phyloP scores from a whole-genome alignment of 2,113 vertebrate species.

The human region GRCh38 chr5:55861001-55861500 shows the following conservation, averaged over 20 bases:
- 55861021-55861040: neutral
- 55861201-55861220: neutral
- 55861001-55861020: neutral
- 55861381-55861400: too few species aligned
- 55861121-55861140: neutral
- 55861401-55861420: too few species aligned
- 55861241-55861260: neutral
- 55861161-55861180: neutral
- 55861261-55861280: neutral
- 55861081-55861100: neutral
- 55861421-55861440: too few species aligned
- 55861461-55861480: too few species aligned
- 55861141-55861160: neutral
- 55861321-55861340: too few species aligned
- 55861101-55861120: neutral
- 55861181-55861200: neutral
- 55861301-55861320: too few species aligned
- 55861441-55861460: too few species aligned
- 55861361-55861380: too few species aligned
- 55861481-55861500: too few species aligned
- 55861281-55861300: neutral
- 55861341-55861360: too few species aligned
- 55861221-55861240: neutral
- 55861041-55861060: neutral
- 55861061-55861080: neutral